Evolutionary conservation across 2,888 invertebrate genomes (phyloP).

Genomic region (Ophion ellenae): DNA sequence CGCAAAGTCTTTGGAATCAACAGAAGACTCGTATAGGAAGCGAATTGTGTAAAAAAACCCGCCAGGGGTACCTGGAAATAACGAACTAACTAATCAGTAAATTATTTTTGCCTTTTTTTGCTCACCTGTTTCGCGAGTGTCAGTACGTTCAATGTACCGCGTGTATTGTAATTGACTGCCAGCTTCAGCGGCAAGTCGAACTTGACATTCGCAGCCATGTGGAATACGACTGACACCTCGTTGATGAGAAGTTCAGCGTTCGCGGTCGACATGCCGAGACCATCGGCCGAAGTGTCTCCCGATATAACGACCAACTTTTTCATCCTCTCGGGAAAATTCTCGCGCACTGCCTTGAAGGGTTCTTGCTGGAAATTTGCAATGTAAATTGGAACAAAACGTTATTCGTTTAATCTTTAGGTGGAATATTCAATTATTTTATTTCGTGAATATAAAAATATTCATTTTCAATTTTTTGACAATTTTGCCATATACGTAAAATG

Average conservation of each 20-base stretch:
- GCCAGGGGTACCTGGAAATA: no score
- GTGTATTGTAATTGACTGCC: constrained; percentile 88
- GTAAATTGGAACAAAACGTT: not conserved
- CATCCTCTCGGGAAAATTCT: constrained; percentile 85
- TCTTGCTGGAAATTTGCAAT: constrained; percentile 75
- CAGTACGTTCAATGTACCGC: constrained; percentile 86
- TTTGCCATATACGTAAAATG: no score
- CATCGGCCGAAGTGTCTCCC: constrained; percentile 87
- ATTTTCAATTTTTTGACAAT: no score
- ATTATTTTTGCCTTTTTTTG: not conserved
- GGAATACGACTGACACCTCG: constrained; percentile 90
- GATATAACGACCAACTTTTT: constrained; percentile 88
- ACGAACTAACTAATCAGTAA: no score
- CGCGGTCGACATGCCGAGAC: constrained; percentile 86
- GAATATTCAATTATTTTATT: not conserved
- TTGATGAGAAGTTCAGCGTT: constrained; percentile 86
- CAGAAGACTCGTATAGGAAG: no score
- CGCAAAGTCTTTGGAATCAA: no score
- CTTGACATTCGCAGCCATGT: constrained; percentile 94
- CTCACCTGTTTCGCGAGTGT: constrained; percentile 83
- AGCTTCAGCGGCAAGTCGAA: constrained; percentile 88
- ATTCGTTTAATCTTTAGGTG: not conserved
- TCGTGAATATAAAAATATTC: not conserved
- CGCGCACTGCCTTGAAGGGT: constrained; percentile 83
- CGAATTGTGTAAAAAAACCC: no score